These are phyloP conservation scores for Rhinoraja longicauda DNA, from an alignment of 2,797 vertebrate species.

Conservation along the genomic window DNA sequence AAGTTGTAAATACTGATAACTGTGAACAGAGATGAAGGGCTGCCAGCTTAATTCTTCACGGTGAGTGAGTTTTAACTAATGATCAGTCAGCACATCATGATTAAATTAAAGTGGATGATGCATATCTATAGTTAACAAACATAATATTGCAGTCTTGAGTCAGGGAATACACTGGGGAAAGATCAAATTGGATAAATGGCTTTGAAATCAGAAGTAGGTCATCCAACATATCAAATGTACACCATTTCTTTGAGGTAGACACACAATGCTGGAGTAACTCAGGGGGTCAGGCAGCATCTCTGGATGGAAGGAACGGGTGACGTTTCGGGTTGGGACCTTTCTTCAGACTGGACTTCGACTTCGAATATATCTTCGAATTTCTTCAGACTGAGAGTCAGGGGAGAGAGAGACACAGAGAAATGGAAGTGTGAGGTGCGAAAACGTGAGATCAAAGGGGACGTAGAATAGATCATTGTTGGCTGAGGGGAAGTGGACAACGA, in stretches of 20 bases:
- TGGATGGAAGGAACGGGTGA: too few species aligned
- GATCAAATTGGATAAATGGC: constrained; percentile 28
- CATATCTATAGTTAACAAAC: constrained; percentile 31
- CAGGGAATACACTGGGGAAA: constrained; percentile 7
- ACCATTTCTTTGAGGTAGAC: not conserved
- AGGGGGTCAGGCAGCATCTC: too few species aligned
- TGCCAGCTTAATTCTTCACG: not conserved
- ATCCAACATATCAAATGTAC: not conserved
- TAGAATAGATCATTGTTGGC: too few species aligned
- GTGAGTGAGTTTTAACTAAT: constrained; percentile 30
- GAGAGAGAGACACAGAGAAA: too few species aligned
- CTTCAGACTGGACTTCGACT: too few species aligned
- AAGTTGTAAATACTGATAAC: not conserved
- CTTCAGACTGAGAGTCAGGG: too few species aligned
- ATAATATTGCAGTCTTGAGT: not conserved
- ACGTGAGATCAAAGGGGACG: too few species aligned
- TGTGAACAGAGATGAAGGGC: constrained; percentile 1
- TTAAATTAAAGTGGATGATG: constrained; percentile 31
- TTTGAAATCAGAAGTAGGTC: constrained; percentile 24
- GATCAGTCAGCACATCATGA: constrained; percentile 15
- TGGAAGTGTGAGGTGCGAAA: too few species aligned
- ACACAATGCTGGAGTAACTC: too few species aligned
- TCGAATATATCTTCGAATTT: too few species aligned
- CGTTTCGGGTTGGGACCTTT: too few species aligned
- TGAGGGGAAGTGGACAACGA: too few species aligned